A percentile compares a stretch with the other conserved stretches of the same genome.
Evolutionary conservation across 2,113 vertebrate genomes (phyloP).

Genomic region (Chelonoidis abingdonii): DNA sequence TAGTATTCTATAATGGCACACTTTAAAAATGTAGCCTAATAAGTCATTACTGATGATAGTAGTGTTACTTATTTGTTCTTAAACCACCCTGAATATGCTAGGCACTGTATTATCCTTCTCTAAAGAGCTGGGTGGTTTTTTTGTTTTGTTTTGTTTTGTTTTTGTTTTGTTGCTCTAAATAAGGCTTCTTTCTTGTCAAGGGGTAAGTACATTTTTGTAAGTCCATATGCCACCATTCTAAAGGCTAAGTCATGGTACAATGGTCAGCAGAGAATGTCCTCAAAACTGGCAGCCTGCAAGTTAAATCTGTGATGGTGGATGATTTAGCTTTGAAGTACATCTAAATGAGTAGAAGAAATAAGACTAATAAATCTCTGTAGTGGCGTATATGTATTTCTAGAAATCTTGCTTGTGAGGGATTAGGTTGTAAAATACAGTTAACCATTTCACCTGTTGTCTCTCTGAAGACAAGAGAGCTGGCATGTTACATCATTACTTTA

Average conservation of each 20-base stretch:
- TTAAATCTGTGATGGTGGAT: neutral
- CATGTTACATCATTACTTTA: neutral
- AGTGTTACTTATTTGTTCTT: too few relatives aligned
- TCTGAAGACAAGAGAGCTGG: neutral
- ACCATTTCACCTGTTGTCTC: neutral
- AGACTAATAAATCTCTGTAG: constrained; percentile 16
- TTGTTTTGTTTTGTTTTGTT: neutral
- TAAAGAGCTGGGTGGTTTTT: neutral
- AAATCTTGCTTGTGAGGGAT: neutral
- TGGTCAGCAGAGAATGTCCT: neutral
- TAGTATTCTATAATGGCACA: neutral
- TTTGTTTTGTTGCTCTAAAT: neutral
- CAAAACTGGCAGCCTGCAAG: neutral
- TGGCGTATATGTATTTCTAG: neutral
- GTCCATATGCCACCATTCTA: neutral
- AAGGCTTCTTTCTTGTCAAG: neutral
- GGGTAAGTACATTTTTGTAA: neutral
- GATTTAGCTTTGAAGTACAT: neutral
- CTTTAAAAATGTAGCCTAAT: too few relatives aligned
- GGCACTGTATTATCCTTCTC: too few relatives aligned
- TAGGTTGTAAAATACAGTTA: constrained; percentile 3
- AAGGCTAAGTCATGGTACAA: neutral
- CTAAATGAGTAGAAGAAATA: neutral
- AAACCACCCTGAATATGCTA: too few relatives aligned
- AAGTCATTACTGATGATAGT: too few relatives aligned